These are phyloP conservation scores for Pimpla rufipes DNA, from an alignment of 2,888 invertebrate genomes.

Conservation along the genomic window DNA sequence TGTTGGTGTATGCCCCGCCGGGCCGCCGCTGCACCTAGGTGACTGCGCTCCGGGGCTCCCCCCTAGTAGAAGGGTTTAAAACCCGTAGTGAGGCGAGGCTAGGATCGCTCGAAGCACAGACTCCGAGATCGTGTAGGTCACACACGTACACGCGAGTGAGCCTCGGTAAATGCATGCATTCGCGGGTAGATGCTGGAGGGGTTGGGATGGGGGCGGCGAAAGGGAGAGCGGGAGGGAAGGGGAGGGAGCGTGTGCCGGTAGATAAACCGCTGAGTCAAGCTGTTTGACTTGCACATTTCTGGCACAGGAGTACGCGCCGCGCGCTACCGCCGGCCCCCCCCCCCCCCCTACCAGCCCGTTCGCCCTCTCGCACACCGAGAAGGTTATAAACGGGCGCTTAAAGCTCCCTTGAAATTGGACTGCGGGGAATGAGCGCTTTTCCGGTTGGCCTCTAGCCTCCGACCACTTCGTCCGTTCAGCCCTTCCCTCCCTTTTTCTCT, in stretches of 20 bases:
- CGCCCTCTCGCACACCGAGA: conserved; percentile 68
- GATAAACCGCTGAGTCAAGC: conserved; percentile 83
- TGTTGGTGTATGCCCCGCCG: conserved; percentile 22
- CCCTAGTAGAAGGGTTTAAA: conserved; percentile 56
- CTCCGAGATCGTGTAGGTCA: conserved; percentile 47
- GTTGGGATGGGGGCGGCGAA: conserved; percentile 58
- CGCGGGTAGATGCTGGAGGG: conserved; percentile 50
- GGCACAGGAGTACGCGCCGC: conserved; percentile 77
- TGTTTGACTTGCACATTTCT: conserved; percentile 84
- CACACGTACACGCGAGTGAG: conserved; percentile 73
- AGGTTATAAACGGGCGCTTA: conserved; percentile 82
- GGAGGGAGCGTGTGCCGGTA: conserved; percentile 73
- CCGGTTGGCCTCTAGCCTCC: conserved; percentile 68
- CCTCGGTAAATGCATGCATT: conserved; percentile 76
- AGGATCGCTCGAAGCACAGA: conserved; percentile 61
- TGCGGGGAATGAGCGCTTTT: conserved; percentile 78
- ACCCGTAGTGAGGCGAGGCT: conserved; percentile 65
- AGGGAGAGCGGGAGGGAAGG: conserved; percentile 2
- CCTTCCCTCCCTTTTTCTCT: conserved; percentile 33
- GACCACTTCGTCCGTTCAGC: conserved; percentile 63
- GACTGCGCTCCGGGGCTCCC: conserved; percentile 57
- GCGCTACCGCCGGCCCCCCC: conserved; percentile 64
- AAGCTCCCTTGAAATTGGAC: conserved; percentile 82
- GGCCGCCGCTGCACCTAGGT: conserved; percentile 38
- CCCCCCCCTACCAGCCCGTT: conserved; percentile 11